Evolutionary conservation across 2,888 invertebrate species (phyloP).

Genomic region (Mesorhabditis belari): DNA sequence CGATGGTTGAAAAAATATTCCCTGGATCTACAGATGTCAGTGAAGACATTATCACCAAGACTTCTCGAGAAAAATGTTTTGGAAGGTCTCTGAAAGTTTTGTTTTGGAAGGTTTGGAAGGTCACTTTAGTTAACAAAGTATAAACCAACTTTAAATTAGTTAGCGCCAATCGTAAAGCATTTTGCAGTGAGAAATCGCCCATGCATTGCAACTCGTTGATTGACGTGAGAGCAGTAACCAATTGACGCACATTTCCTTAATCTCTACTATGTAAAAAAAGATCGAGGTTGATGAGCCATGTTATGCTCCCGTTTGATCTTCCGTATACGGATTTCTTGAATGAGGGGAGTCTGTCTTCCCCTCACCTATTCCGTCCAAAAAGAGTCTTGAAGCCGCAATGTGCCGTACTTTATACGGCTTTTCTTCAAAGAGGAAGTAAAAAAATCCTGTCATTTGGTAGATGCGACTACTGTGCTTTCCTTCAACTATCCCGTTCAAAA

Average conservation of each 20-base stretch:
- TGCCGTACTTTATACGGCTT: not conserved
- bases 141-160: slow-evolving; percentile 67
- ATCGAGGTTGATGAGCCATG: no score
- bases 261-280: no score
- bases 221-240: slow-evolving; percentile 55
- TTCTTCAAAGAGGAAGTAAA: no score
- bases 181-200: slow-evolving; percentile 93
- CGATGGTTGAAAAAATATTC: slow-evolving; percentile 77
- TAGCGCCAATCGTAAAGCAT: slow-evolving; percentile 80
- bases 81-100: slow-evolving; percentile 67
- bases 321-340: no score
- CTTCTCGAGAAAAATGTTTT: slow-evolving; percentile 86
- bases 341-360: no score
- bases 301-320: no score
- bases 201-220: slow-evolving; percentile 65
- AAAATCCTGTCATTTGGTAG: no score
- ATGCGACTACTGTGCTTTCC: no score
- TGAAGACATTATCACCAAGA: slow-evolving; percentile 83
- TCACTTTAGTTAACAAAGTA: not conserved
- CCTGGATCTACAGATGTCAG: slow-evolving; percentile 93
- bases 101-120: not conserved
- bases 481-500: no score
- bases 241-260: slow-evolving; percentile 47
- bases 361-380: no score
- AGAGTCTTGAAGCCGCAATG: not conserved